phyloP scores from a whole-genome alignment of 2,797 vertebrate genomes.

The Manis crassicaudata region DNA sequence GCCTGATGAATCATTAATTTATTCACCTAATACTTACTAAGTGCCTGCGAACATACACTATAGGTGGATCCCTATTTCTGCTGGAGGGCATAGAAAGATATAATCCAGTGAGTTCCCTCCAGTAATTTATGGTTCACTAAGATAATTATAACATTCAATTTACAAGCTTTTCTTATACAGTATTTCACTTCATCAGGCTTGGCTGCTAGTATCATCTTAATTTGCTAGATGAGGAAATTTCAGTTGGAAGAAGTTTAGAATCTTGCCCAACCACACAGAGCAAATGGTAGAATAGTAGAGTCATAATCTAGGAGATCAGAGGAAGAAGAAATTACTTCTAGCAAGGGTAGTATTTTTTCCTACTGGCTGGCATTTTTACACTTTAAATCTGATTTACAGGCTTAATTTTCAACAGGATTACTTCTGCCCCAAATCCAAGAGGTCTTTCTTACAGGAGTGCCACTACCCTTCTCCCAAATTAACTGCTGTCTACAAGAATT shows the following conservation, averaged over 20 bases:
- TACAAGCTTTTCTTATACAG: background rate
- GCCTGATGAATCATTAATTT: background rate
- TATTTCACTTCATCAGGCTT: slow-evolving; percentile 14
- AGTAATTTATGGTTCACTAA: slow-evolving; percentile 17
- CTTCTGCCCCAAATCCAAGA: background rate
- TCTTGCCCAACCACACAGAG: background rate
- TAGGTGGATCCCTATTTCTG: background rate
- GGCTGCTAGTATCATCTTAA: background rate
- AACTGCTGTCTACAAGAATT: slow-evolving; percentile 46
- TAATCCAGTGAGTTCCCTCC: background rate
- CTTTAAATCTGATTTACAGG: slow-evolving; percentile 27
- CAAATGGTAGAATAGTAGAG: slow-evolving; percentile 1
- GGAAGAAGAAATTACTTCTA: slow-evolving; percentile 29
- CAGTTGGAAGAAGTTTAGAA: slow-evolving; percentile 31
- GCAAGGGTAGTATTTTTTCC: background rate
- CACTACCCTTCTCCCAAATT: slow-evolving; percentile 24
- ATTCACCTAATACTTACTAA: slow-evolving; percentile 34
- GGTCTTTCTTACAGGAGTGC: background rate
- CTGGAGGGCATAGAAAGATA: background rate
- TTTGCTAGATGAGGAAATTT: slow-evolving; percentile 29
- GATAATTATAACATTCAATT: slow-evolving; percentile 51
- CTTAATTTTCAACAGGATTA: slow-evolving; percentile 45
- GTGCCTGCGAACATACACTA: background rate
- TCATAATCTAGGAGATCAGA: background rate
- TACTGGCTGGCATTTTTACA: background rate